Percentiles rank a stretch among this genome's conserved stretches.
phyloP scores from a whole-genome alignment of 2,113 vertebrate genomes.

The Vicugna pacos region DNA sequence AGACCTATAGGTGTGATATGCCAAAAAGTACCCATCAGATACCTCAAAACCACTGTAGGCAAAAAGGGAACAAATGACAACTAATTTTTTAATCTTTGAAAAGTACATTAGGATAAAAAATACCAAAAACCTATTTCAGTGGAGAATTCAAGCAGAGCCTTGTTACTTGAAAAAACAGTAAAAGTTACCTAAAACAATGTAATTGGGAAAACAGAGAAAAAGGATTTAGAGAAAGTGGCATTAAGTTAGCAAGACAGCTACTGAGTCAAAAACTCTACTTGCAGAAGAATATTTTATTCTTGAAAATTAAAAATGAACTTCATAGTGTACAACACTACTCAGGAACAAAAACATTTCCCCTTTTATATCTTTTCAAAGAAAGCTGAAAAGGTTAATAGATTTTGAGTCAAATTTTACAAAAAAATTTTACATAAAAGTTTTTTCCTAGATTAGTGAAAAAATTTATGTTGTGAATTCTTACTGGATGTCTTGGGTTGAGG shows the following conservation, averaged over 20 bases:
- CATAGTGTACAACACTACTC: background rate
- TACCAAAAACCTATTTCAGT: background rate
- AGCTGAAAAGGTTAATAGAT: background rate
- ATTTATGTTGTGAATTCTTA: background rate
- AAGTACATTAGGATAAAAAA: slow-evolving; percentile 9
- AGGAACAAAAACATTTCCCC: slow-evolving; percentile 41
- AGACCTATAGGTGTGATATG: background rate
- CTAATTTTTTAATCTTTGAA: background rate
- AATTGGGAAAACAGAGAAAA: background rate
- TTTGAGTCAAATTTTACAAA: slow-evolving; percentile 3
- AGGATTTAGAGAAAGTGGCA: background rate
- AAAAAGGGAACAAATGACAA: background rate
- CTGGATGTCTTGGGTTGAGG: background rate
- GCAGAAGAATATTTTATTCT: slow-evolving; percentile 24
- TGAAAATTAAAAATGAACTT: slow-evolving; percentile 51
- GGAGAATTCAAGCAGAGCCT: slow-evolving; percentile 14
- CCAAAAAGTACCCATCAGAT: background rate
- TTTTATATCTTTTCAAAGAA: slow-evolving; percentile 38
- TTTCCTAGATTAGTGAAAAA: background rate
- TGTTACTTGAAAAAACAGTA: background rate
- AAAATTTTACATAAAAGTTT: background rate
- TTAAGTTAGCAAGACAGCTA: background rate
- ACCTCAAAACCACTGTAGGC: background rate
- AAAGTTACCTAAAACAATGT: background rate
- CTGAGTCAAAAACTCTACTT: background rate